These are phyloP conservation scores for Scalopus aquaticus DNA, from an alignment of 2,113 vertebrate genomes.

Conservation along the genomic window DNA sequence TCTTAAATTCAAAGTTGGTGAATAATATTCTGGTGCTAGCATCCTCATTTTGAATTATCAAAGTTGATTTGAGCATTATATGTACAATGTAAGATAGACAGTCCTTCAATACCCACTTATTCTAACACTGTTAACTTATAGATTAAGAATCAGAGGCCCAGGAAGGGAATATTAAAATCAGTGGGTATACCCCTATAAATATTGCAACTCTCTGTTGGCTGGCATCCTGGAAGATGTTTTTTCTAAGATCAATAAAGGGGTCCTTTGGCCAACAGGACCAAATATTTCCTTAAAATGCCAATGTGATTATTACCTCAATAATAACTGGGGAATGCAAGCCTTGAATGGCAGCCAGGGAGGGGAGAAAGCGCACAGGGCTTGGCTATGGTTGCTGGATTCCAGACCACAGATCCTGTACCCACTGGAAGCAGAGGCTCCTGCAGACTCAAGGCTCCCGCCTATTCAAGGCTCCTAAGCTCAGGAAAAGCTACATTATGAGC, in stretches of 20 bases:
- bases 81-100: not conserved
- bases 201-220: not conserved
- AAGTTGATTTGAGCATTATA: not conserved
- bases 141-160: not conserved
- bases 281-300: not conserved
- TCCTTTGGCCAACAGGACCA: not conserved
- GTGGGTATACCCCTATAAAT: not conserved
- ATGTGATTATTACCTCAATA: not conserved
- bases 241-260: not conserved
- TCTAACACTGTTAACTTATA: not conserved
- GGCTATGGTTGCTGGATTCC: not conserved
- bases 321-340: not conserved
- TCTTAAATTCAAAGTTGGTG: not conserved
- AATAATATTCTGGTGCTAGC: not conserved
- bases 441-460: not conserved
- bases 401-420: not conserved
- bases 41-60: not conserved
- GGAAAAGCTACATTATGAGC: not conserved
- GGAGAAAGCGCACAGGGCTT: not conserved
- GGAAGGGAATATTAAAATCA: constrained; percentile 7
- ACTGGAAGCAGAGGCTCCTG: not conserved
- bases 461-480: not conserved
- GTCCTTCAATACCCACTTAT: not conserved
- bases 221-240: not conserved
- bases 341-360: not conserved